Percentiles rank a stretch among this genome's conserved stretches.
These are phyloP conservation scores for Rhyacophila brunnea DNA, from an alignment of 1,140 invertebrate genomes.

Conservation along the genomic window DNA sequence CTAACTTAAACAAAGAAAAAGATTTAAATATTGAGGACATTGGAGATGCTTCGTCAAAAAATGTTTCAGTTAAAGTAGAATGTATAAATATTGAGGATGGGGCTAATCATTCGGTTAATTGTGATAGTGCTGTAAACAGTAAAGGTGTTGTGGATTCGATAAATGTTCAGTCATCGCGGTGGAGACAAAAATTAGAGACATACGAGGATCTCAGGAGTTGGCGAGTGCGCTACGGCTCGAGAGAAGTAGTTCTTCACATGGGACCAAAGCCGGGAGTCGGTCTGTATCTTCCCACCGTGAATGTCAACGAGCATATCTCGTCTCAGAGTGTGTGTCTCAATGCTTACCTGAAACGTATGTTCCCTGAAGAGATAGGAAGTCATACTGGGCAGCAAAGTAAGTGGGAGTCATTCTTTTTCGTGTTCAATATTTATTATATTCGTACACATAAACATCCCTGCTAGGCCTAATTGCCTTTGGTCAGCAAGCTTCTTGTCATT, in stretches of 20 bases:
- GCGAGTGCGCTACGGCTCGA: constrained; percentile 16
- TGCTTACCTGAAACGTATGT: constrained; percentile 68
- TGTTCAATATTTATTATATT: no score
- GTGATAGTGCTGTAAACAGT: no score
- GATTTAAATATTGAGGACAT: no score
- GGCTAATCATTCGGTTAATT: no score
- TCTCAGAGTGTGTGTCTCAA: constrained; percentile 72
- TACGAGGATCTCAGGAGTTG: constrained; percentile 4
- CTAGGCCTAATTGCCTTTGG: no score
- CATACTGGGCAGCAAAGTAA: constrained; percentile 20
- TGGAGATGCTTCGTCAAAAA: no score
- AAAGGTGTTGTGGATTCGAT: background rate
- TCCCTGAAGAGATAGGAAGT: constrained; percentile 49
- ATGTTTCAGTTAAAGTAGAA: no score
- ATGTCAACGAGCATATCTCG: constrained; percentile 70
- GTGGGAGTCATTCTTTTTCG: no score
- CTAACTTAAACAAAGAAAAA: no score
- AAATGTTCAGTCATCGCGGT: background rate
- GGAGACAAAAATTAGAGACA: background rate
- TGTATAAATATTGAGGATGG: no score
- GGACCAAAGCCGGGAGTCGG: constrained; percentile 53
- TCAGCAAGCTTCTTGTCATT: no score
- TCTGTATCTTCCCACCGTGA: constrained; percentile 68
- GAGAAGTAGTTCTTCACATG: constrained; percentile 42
- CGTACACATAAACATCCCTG: background rate